Conservation (phyloP, 2,888 invertebrate species). For the Metalampra italica region DNA sequence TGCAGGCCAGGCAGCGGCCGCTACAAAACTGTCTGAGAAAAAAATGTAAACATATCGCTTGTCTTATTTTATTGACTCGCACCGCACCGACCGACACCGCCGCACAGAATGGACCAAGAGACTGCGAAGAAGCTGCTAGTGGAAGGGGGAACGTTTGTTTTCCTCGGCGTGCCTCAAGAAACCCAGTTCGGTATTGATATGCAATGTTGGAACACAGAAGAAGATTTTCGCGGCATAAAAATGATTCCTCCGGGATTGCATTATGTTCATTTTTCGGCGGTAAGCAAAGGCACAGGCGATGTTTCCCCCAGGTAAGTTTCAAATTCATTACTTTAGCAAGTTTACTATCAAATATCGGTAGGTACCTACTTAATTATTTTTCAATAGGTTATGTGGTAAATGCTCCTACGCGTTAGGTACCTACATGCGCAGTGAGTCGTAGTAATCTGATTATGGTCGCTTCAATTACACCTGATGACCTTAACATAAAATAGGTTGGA, state of each 20-base stretch:
- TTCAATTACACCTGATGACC: too few relatives aligned
- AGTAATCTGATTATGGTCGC: not conserved
- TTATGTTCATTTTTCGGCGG: slow-evolving; percentile 91
- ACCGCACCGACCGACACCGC: slow-evolving; percentile 10
- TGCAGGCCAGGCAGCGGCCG: too few relatives aligned
- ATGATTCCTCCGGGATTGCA: slow-evolving; percentile 99
- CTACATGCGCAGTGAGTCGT: too few relatives aligned
- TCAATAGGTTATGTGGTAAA: too few relatives aligned
- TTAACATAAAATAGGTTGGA: too few relatives aligned
- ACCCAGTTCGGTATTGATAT: slow-evolving; percentile 98
- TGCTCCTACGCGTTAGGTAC: not conserved
- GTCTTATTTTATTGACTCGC: slow-evolving; percentile 32
- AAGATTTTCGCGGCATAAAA: slow-evolving; percentile 96
- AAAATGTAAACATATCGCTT: slow-evolving; percentile 41
- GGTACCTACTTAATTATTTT: too few relatives aligned
- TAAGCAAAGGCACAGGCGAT: slow-evolving; percentile 79
- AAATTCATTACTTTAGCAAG: too few relatives aligned
- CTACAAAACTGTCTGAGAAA: not conserved
- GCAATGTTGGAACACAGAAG: slow-evolving; percentile 90
- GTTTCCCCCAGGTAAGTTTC: slow-evolving; percentile 80
- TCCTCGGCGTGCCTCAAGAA: slow-evolving; percentile 91
- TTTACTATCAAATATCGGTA: not conserved
- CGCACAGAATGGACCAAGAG: slow-evolving; percentile 83
- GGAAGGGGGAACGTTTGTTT: slow-evolving; percentile 90
- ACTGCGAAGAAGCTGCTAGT: slow-evolving; percentile 85